Percentiles rank a stretch among this genome's conserved stretches.
These are phyloP conservation scores for Zaprionus taronus DNA, from an alignment of 1,140 invertebrate genomes.

Conservation along the genomic window DNA sequence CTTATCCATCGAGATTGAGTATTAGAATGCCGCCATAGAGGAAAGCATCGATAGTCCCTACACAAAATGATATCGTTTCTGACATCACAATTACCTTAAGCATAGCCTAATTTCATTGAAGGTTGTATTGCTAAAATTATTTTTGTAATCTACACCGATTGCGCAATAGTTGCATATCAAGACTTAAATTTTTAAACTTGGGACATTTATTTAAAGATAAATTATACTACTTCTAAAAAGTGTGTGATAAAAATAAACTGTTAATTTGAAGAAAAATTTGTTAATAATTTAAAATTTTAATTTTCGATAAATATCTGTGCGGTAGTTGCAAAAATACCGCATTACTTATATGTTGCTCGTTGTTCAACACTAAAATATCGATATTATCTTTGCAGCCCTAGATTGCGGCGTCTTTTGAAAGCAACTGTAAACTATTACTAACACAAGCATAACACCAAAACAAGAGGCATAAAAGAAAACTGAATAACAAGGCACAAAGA, in stretches of 20 bases:
- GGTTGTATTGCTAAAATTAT: not conserved
- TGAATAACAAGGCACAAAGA: slow-evolving; percentile 36
- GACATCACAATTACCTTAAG: not conserved
- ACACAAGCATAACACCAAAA: slow-evolving; percentile 53
- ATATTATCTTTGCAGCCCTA: slow-evolving; percentile 51
- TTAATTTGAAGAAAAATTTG: no score
- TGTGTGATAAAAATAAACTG: no score
- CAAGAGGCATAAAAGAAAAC: slow-evolving; percentile 44
- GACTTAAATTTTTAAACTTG: no score
- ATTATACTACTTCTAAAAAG: no score
- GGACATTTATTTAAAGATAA: no score
- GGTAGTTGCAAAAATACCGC: not conserved
- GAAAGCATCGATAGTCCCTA: not conserved
- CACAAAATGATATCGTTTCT: not conserved
- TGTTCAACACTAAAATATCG: slow-evolving; percentile 51
- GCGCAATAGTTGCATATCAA: no score
- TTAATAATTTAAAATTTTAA: not conserved
- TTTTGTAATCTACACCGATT: not conserved
- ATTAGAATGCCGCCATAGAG: slow-evolving; percentile 25
- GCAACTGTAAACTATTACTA: slow-evolving; percentile 78
- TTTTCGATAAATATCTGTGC: not conserved
- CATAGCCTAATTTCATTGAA: not conserved
- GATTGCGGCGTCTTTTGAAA: slow-evolving; percentile 77
- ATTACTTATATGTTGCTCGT: not conserved
- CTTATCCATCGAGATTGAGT: not conserved